Evolutionary conservation across 1,140 invertebrate genomes (phyloP).

Genomic region (Rhopalosiphum maidis): DNA sequence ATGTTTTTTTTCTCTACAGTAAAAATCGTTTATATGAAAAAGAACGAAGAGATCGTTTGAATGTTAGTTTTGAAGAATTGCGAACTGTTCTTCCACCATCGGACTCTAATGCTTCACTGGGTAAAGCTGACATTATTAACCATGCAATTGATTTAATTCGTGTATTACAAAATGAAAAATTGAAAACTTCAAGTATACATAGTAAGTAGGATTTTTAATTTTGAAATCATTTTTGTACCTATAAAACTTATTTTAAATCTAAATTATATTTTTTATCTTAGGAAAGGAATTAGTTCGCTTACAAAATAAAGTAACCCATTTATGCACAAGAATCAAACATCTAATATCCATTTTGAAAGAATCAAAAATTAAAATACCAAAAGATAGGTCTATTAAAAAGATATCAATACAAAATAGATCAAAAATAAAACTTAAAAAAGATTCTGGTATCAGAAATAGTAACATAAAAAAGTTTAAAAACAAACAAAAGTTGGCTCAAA

Average conservation of each 20-base stretch:
- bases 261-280: conserved; percentile 19
- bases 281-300: conserved; percentile 42
- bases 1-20: conserved; percentile 54
- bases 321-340: conserved; percentile 43
- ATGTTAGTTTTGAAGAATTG: conserved; percentile 64
- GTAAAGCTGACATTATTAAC: conserved; percentile 63
- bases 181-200: conserved; percentile 61
- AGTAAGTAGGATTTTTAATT: conserved; percentile 58
- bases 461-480: conserved; percentile 31
- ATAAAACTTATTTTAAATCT: background rate
- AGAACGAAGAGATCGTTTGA: conserved; percentile 65
- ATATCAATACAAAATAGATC: background rate
- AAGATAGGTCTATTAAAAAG: conserved; percentile 38
- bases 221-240: conserved; percentile 25
- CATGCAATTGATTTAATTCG: conserved; percentile 64
- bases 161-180: conserved; percentile 64
- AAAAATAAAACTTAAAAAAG: conserved; percentile 27
- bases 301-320: conserved; percentile 39
- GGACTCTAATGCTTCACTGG: conserved; percentile 64
- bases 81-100: conserved; percentile 64
- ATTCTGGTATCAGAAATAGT: background rate
- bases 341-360: conserved; percentile 37
- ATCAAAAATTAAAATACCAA: conserved; percentile 47
- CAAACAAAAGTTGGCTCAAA: conserved; percentile 30
- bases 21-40: conserved; percentile 66